Conservation (phyloP, 2,797 vertebrate species). For the Lepus townsendii region DNA sequence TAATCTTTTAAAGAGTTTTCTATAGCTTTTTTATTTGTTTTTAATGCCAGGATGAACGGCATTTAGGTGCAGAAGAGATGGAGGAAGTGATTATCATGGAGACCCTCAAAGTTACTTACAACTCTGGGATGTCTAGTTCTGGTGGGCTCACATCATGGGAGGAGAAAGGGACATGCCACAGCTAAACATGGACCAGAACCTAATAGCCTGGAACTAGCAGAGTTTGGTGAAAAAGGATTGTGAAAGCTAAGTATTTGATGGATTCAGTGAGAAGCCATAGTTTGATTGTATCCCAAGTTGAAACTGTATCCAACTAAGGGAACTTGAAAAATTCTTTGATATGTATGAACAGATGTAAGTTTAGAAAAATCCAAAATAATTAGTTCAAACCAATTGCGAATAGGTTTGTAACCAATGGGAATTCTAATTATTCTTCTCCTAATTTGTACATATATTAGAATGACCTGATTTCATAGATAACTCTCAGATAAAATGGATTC, state of each 20-base stretch:
- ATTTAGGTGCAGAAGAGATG: neutral
- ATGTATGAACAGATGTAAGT: constrained; percentile 40
- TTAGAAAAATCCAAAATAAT: constrained; percentile 46
- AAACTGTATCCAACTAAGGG: constrained; percentile 3
- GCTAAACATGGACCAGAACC: neutral
- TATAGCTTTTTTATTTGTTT: neutral
- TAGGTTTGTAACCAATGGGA: constrained; percentile 6
- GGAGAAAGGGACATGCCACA: neutral
- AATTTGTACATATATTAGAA: constrained; percentile 1
- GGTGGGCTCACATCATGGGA: neutral
- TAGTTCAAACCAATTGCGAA: constrained; percentile 14
- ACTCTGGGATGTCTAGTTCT: neutral
- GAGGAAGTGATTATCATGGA: neutral
- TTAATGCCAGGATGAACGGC: neutral
- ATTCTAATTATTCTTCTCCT: constrained; percentile 21
- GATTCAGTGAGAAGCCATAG: neutral
- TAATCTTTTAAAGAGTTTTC: constrained; percentile 19
- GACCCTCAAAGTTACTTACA: neutral
- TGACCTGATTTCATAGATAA: constrained; percentile 26
- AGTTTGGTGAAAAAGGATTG: neutral
- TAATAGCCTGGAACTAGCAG: neutral
- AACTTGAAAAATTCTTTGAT: constrained; percentile 20
- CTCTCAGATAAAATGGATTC: constrained; percentile 38
- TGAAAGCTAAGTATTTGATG: neutral
- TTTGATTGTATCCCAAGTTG: neutral